These are phyloP conservation scores for Zoroaster sp. DNA, from an alignment of 53 echinoderm and acorn worm genomes.

Conservation along the genomic window DNA sequence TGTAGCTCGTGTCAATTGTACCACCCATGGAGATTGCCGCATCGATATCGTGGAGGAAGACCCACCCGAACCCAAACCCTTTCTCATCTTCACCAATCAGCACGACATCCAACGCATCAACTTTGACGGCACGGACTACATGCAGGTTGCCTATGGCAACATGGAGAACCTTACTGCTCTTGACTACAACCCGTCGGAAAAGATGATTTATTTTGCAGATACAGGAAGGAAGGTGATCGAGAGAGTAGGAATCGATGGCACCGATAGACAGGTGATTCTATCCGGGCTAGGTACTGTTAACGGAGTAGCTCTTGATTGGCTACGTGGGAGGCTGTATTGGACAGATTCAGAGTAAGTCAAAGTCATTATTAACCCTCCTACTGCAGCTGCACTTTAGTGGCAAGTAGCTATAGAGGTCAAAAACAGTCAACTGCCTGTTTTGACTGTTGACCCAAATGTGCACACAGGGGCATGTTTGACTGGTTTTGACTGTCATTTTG, in stretches of 20 bases:
- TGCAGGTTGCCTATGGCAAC: constrained; percentile 48
- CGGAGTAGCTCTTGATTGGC: constrained; percentile 90
- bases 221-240: constrained; percentile 75
- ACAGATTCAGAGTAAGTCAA: constrained; percentile 80
- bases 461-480: too few relatives aligned
- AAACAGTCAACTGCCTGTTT: too few relatives aligned
- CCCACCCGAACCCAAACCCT: constrained; percentile 63
- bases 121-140: constrained; percentile 86
- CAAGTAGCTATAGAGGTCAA: too few relatives aligned
- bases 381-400: too few relatives aligned
- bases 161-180: constrained; percentile 74
- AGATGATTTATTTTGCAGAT: constrained; percentile 87
- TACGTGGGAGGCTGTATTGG: constrained; percentile 90
- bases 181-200: constrained; percentile 74
- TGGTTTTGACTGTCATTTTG: too few relatives aligned
- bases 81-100: constrained; percentile 80
- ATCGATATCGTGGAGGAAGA: constrained; percentile 47
- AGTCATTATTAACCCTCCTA: too few relatives aligned
- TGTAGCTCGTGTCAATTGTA: constrained; percentile 64
- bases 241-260: constrained; percentile 68
- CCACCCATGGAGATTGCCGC: constrained; percentile 74
- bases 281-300: constrained; percentile 64
- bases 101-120: constrained; percentile 87
- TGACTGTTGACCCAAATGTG: too few relatives aligned
- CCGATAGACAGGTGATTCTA: constrained; percentile 56